A percentile compares a stretch with the other conserved stretches of the same genome.
Conservation (phyloP, 2,797 vertebrate species). For the Pangasius larnaudii region DNA sequence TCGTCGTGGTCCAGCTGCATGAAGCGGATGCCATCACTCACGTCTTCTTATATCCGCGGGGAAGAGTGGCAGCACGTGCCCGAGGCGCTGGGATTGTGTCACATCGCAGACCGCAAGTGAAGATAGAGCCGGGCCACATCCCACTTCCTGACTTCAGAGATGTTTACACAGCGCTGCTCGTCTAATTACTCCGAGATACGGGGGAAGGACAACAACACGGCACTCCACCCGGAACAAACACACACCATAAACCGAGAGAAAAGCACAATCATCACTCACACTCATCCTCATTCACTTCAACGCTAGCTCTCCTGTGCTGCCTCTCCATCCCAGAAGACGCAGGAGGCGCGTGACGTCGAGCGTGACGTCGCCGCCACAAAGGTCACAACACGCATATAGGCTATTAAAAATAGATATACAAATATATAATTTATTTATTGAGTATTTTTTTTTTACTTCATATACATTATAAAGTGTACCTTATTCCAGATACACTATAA, state of each 20-base stretch:
- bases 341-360: background rate
- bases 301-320: background rate
- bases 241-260: background rate
- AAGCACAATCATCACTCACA: background rate
- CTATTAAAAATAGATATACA: background rate
- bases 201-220: background rate
- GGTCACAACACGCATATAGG: background rate
- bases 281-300: background rate
- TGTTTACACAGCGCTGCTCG: slow-evolving; percentile 47
- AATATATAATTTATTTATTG: background rate
- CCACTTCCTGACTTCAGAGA: slow-evolving; percentile 69
- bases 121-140: slow-evolving; percentile 78
- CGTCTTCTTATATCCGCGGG: slow-evolving; percentile 19
- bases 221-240: background rate
- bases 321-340: slow-evolving; percentile 5
- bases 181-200: slow-evolving; percentile 19
- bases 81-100: slow-evolving; percentile 5
- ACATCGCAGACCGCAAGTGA: slow-evolving; percentile 11
- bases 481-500: background rate
- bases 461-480: too few relatives aligned
- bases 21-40: slow-evolving; percentile 55
- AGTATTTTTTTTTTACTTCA: background rate
- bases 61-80: background rate
- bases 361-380: background rate
- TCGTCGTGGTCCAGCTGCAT: slow-evolving; percentile 51